Conservation (phyloP, 1,140 invertebrate genomes). For the Hylaeus anthracinus region DNA sequence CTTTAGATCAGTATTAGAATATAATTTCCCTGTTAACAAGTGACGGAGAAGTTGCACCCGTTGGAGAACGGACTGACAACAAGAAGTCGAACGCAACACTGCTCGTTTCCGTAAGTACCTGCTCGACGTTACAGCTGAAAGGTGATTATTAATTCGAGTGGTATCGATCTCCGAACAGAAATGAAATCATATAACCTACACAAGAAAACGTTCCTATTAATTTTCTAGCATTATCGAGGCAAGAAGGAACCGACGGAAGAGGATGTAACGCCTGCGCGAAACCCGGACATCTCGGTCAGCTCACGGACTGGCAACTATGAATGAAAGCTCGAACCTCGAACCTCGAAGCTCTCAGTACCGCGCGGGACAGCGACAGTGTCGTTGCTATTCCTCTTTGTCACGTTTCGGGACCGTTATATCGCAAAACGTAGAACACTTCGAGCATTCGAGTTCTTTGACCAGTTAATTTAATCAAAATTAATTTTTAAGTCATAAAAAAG, state of each 20-base stretch:
- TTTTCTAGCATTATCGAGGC: background rate
- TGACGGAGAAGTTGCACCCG: too few species aligned
- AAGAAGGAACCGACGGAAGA: background rate
- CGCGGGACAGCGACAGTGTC: conserved; percentile 50
- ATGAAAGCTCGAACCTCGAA: conserved; percentile 24
- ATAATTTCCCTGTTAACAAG: too few species aligned
- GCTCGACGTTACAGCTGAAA: too few species aligned
- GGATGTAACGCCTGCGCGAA: conserved; percentile 20
- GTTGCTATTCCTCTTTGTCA: background rate
- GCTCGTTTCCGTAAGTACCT: too few species aligned
- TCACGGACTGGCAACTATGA: conserved; percentile 40
- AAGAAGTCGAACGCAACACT: too few species aligned
- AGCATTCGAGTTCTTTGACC: too few species aligned
- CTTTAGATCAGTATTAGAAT: too few species aligned
- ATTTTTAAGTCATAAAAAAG: too few species aligned
- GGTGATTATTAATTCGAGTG: too few species aligned
- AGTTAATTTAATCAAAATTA: too few species aligned
- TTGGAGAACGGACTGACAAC: too few species aligned
- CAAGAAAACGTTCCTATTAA: background rate
- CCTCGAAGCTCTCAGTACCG: conserved; percentile 42
- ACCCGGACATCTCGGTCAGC: conserved; percentile 12
- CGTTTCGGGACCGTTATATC: background rate
- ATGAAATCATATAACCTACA: background rate
- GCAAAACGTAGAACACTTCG: background rate
- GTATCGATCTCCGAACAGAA: background rate